Evolutionary conservation across 2,797 vertebrate genomes (phyloP).

Genomic region (Onychomys leucogaster): DNA sequence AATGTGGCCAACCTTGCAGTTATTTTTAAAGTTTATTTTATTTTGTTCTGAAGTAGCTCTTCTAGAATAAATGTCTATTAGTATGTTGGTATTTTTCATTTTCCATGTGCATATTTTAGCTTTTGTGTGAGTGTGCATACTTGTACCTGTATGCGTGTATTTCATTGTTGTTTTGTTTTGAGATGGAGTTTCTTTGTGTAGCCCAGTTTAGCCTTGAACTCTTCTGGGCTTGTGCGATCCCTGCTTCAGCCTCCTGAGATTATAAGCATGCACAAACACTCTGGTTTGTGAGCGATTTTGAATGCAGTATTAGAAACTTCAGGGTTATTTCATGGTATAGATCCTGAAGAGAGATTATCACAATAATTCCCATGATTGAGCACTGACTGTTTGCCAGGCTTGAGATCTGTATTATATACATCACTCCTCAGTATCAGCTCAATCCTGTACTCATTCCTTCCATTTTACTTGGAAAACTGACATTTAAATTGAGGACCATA

Average conservation of each 20-base stretch:
- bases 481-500: background rate
- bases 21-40: slow-evolving; percentile 43
- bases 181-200: background rate
- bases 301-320: slow-evolving; percentile 14
- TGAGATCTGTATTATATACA: background rate
- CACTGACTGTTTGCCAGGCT: background rate
- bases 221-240: background rate
- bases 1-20: background rate
- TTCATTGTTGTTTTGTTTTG: background rate
- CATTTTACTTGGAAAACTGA: slow-evolving; percentile 15
- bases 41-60: background rate
- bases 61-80: background rate
- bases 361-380: background rate
- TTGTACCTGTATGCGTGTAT: background rate
- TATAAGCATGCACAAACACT: too few species aligned
- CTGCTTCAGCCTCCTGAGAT: background rate
- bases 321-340: background rate
- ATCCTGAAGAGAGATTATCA: slow-evolving; percentile 11
- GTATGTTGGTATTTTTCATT: slow-evolving; percentile 4
- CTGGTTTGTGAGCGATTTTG: background rate
- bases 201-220: background rate
- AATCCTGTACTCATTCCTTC: background rate
- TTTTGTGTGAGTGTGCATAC: background rate
- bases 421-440: background rate
- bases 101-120: background rate